phyloP scores from a whole-genome alignment of 2,888 invertebrate species.

The Stenoptilia bipunctidactyla region DNA sequence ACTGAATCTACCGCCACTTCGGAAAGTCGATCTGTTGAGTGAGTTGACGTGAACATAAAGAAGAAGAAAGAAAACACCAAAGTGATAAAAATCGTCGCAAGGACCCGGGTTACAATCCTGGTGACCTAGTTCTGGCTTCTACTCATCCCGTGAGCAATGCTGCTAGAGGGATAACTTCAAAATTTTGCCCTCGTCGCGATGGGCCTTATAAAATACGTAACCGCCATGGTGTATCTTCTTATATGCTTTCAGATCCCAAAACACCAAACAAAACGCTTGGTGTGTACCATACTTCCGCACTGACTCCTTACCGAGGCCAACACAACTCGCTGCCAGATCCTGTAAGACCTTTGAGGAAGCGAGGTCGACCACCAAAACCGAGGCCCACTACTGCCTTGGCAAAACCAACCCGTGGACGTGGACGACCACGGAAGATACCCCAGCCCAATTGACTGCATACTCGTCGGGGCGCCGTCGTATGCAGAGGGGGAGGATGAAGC shows the following conservation, averaged over 20 bases:
- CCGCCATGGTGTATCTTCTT: background rate
- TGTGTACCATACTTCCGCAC: background rate
- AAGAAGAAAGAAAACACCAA: constrained; percentile 2
- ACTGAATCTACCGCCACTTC: no score
- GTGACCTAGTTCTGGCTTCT: constrained; percentile 4
- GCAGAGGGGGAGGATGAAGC: constrained; percentile 1
- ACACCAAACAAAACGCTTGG: background rate
- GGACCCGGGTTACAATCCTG: constrained; percentile 4
- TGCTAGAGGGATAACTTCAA: background rate
- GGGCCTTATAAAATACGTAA: background rate
- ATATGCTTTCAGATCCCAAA: background rate
- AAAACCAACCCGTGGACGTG: background rate
- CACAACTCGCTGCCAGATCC: background rate
- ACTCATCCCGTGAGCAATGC: background rate
- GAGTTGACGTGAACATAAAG: constrained; percentile 3
- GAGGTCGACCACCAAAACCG: background rate
- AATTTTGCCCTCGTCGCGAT: constrained; percentile 1
- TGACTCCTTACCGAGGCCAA: background rate
- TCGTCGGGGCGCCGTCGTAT: background rate
- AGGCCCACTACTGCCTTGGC: background rate
- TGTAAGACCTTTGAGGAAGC: background rate
- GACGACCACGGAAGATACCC: background rate
- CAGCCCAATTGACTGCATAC: background rate
- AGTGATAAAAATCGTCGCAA: constrained; percentile 3
- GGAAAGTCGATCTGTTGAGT: no score